Base-by-base conservation (phyloP, 2,888 invertebrate genomes). In the Macaria liturata region DNA sequence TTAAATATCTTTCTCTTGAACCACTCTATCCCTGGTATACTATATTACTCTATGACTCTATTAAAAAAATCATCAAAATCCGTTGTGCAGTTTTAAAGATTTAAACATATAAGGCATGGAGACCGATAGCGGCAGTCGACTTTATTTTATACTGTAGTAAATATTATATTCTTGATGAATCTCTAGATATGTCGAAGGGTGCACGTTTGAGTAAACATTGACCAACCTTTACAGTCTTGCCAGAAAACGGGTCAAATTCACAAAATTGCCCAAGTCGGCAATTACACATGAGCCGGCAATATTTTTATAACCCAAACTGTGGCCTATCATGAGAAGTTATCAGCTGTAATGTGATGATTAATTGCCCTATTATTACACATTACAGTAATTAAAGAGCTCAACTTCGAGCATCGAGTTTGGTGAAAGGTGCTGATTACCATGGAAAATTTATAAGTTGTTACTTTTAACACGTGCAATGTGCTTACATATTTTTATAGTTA, bases 231-330 rank as follows among this genome's bases (percentile, higher is more conserved):
- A 20, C 20, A 83, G 71, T 88, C 88, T 89, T 83, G 85, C 72
- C 62, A 57, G 71, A 72, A 76, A 81, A 84, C 83, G 78, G 86
- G 85, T 84, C 83, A 78, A 79, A 84, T 80, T 75, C 78, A 78
- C 76, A 78, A 78, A 75, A 75, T 88, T 87, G 74, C 82, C 73
- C 76, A 86, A 59, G 44, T 53, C 30, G 31, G 73, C 80, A 86
- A 88, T 88, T 87, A 86, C 77, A 83, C 80, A 81, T 80, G 79
- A 81, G 78, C 71, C 66, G 64, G 78, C 75, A 86, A 87, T 88
- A 88, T 85, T 84, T 83, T 78, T 81, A 80, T 81, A 80, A 80
- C 81, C 78, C 76, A 74, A 75, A 75, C 70, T 76, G 77, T 81
- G 70, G 73, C 59, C 48, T 60, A 74, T 73, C 75, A 72, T 61